Conservation (phyloP, 2,113 vertebrate genomes). For the Prunella fulvescens region DNA sequence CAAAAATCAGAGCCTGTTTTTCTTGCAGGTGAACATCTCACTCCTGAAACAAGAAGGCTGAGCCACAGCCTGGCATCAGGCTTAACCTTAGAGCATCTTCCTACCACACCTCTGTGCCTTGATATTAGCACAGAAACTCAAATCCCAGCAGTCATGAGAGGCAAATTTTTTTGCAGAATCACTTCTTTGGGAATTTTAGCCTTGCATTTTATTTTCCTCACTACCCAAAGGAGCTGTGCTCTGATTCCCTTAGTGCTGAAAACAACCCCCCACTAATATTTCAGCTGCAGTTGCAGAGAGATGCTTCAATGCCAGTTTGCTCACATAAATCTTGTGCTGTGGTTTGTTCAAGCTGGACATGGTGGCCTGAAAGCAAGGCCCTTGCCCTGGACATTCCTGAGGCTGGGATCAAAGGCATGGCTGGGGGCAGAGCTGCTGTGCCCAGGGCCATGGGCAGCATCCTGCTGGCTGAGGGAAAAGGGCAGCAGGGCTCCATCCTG, state of each 20-base stretch:
- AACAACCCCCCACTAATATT: neutral
- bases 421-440: neutral
- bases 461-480: neutral
- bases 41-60: neutral
- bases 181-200: neutral
- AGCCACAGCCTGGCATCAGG: conserved; percentile 3
- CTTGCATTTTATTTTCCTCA: neutral
- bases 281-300: neutral
- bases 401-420: neutral
- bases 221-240: neutral
- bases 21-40: conserved; percentile 25
- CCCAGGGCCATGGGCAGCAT: neutral
- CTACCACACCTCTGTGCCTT: neutral
- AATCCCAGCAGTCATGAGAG: neutral
- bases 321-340: neutral
- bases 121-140: neutral
- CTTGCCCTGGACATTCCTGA: neutral
- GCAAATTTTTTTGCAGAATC: neutral
- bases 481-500: neutral
- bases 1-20: conserved; percentile 26
- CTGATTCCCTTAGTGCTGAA: neutral
- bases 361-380: neutral
- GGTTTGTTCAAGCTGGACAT: neutral
- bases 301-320: neutral
- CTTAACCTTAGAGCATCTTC: conserved; percentile 4